These are phyloP conservation scores for Leptonema lineaticorne DNA, from an alignment of 1,140 invertebrate genomes.

Conservation along the genomic window DNA sequence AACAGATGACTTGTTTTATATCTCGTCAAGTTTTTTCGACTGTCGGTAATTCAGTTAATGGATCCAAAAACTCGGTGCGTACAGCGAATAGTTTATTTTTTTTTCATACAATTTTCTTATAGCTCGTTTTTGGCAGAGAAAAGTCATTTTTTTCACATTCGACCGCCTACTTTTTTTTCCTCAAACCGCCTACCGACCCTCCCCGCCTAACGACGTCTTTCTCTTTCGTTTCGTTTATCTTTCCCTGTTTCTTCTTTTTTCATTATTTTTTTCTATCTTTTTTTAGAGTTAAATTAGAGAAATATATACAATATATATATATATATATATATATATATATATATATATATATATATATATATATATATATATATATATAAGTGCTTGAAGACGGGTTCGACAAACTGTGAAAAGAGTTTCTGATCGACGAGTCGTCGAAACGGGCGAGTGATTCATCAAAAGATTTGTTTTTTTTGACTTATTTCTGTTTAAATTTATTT, in stretches of 20 bases:
- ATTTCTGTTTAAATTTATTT: constrained; percentile 23
- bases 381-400: constrained; percentile 20
- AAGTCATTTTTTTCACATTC: not conserved
- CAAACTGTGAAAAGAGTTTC: constrained; percentile 16
- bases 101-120: no score
- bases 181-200: no score
- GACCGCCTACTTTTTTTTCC: no score
- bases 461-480: constrained; percentile 20
- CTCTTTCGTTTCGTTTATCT: no score
- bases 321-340: no score
- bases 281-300: no score
- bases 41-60: constrained; percentile 27
- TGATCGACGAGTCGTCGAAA: constrained; percentile 21
- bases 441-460: constrained; percentile 14
- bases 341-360: no score
- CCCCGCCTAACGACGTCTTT: no score
- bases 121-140: not conserved
- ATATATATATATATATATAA: no score
- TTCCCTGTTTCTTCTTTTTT: no score
- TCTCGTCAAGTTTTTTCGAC: constrained; percentile 21
- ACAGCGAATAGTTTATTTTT: constrained; percentile 19
- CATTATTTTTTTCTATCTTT: no score
- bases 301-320: no score
- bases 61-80: constrained; percentile 22
- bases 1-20: constrained; percentile 8